Percentiles rank a stretch among this genome's conserved stretches.
Evolutionary conservation across 2,113 vertebrate species (phyloP).

Genomic region (Indicator maculatus): DNA sequence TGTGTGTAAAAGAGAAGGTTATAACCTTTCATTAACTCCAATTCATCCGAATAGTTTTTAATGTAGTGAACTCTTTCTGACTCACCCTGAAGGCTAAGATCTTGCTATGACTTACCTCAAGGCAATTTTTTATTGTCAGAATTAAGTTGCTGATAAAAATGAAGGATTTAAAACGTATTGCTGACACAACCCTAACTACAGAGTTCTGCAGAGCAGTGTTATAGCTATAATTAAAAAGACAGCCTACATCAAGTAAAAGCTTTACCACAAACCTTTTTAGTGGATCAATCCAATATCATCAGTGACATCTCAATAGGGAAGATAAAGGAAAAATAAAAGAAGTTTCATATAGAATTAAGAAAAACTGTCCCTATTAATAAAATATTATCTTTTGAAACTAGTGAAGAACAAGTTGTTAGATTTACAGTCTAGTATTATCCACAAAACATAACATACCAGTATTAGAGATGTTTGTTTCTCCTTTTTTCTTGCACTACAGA

Average conservation of each 20-base stretch:
- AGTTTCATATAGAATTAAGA: neutral
- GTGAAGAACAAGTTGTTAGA: neutral
- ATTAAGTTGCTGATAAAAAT: conserved; percentile 34
- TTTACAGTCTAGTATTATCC: neutral
- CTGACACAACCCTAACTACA: conserved; percentile 46
- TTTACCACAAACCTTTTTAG: conserved; percentile 54
- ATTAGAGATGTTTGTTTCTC: neutral
- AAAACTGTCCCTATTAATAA: neutral
- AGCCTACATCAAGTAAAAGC: conserved; percentile 38
- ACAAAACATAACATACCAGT: neutral
- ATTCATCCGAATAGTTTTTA: conserved; percentile 40
- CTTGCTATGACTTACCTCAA: neutral
- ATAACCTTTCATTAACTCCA: conserved; percentile 16
- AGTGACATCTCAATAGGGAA: conserved; percentile 1
- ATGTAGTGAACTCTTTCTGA: neutral
- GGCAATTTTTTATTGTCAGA: conserved; percentile 20
- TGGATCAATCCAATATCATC: conserved; percentile 47
- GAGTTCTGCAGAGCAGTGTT: neutral
- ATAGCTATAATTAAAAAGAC: conserved; percentile 42
- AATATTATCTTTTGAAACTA: neutral
- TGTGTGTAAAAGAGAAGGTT: neutral
- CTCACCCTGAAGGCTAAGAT: neutral
- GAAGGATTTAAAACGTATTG: conserved; percentile 25
- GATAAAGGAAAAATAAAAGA: neutral
- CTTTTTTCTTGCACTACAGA: neutral